These are phyloP conservation scores for Stegophylla sp. DNA, from an alignment of 2,888 invertebrate species.

Conservation along the genomic window DNA sequence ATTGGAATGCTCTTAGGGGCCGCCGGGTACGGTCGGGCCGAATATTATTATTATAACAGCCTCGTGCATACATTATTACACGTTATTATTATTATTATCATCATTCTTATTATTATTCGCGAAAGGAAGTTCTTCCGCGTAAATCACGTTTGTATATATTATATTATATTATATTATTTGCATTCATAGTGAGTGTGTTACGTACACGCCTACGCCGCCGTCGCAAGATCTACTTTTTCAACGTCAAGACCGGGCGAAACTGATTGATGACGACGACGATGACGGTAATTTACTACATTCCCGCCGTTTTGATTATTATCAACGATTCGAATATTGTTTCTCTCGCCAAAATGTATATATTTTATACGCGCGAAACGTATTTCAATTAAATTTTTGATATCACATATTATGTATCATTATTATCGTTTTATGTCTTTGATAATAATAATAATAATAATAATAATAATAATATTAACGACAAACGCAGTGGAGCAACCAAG, in stretches of 20 bases:
- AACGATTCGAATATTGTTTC: neutral
- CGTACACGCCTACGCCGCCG: no score
- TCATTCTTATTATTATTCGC: conserved; percentile 5
- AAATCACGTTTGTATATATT: neutral
- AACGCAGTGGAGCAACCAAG: no score
- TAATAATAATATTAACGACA: no score
- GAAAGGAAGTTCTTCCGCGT: neutral
- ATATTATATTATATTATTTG: conserved; percentile 2
- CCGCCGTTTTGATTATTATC: neutral
- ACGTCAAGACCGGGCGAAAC: neutral
- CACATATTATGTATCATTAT: no score
- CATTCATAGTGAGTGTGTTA: neutral
- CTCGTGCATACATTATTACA: neutral
- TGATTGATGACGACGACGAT: neutral
- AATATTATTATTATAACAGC: neutral
- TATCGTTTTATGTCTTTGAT: no score
- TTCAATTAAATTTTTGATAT: neutral
- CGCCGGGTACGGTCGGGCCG: neutral
- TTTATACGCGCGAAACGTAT: neutral
- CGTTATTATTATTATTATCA: neutral
- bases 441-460: no score
- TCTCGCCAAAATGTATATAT: no score
- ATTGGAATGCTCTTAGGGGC: conserved; percentile 9
- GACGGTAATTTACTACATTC: neutral
- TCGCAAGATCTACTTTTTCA: conserved; percentile 7